A percentile compares a stretch with the other conserved stretches of the same genome.
phyloP scores from a whole-genome alignment of 2,888 invertebrate genomes.

The Agrenia bidenticulata region DNA sequence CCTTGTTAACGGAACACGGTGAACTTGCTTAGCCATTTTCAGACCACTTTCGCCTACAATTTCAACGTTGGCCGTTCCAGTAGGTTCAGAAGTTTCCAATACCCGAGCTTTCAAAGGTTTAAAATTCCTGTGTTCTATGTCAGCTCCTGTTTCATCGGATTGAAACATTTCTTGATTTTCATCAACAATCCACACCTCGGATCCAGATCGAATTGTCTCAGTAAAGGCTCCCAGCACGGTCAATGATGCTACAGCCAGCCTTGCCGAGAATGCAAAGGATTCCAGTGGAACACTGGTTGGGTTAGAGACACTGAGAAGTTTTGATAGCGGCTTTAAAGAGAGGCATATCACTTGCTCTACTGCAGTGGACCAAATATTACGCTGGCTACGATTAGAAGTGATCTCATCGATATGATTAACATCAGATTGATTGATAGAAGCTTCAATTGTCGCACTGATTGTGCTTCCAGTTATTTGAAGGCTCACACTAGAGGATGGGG shows the following conservation, averaged over 20 bases:
- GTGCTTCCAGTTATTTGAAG: neutral
- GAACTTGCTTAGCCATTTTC: neutral
- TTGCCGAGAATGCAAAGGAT: slow-evolving; percentile 52
- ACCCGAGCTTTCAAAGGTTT: slow-evolving; percentile 19
- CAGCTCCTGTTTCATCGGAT: neutral
- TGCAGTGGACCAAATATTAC: slow-evolving; percentile 25
- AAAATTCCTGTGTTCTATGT: slow-evolving; percentile 19
- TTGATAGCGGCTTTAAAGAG: slow-evolving; percentile 24
- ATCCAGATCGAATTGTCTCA: slow-evolving; percentile 57
- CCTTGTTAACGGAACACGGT: neutral
- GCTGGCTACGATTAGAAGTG: neutral
- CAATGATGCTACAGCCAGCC: slow-evolving; percentile 56
- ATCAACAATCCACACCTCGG: slow-evolving; percentile 52
- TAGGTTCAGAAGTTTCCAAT: slow-evolving; percentile 22
- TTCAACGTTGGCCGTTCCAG: slow-evolving; percentile 26
- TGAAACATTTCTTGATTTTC: slow-evolving; percentile 13
- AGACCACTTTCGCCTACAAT: neutral
- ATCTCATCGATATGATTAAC: neutral
- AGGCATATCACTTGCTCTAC: slow-evolving; percentile 49
- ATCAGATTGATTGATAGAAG: neutral
- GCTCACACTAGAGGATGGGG: neutral
- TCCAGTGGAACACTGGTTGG: slow-evolving; percentile 25
- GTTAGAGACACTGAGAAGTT: slow-evolving; percentile 18
- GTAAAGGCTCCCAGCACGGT: slow-evolving; percentile 57
- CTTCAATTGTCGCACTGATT: neutral